Percentiles rank a stretch among this genome's conserved stretches.
These are phyloP conservation scores for Argyresthia albistria DNA, from an alignment of 2,888 invertebrate genomes.

Conservation along the genomic window DNA sequence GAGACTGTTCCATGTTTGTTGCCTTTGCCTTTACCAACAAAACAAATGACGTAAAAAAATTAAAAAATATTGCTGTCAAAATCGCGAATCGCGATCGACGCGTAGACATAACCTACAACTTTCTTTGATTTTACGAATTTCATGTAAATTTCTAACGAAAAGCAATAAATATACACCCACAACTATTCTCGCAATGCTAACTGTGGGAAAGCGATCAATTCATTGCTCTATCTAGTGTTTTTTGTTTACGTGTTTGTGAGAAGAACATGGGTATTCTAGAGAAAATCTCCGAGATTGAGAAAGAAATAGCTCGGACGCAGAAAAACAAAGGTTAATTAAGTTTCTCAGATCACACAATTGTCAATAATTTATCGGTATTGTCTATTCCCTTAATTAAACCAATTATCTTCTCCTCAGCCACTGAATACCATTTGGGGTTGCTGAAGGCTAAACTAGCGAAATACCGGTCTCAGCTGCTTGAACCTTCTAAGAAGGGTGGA, in stretches of 20 bases:
- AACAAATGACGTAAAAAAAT: background rate
- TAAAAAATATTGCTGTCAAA: background rate
- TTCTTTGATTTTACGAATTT: no score
- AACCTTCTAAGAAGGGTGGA: slow-evolving; percentile 90
- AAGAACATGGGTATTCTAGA: slow-evolving; percentile 95
- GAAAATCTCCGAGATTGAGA: slow-evolving; percentile 98
- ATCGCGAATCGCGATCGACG: background rate
- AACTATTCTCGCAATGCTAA: background rate
- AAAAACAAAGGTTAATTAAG: slow-evolving; percentile 93
- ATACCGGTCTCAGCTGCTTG: slow-evolving; percentile 93
- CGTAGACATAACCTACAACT: background rate
- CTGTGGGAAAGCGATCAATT: background rate
- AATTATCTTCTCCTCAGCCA: slow-evolving; percentile 76
- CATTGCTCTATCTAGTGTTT: background rate
- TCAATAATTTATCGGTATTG: background rate
- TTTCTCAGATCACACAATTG: background rate
- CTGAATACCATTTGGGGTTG: slow-evolving; percentile 98
- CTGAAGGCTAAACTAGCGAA: slow-evolving; percentile 97
- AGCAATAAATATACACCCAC: no score
- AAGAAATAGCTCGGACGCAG: slow-evolving; percentile 97
- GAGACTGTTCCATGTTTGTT: no score
- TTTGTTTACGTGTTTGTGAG: slow-evolving; percentile 2
- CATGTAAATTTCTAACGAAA: no score
- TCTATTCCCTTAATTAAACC: background rate
- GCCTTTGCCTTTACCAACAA: background rate